phyloP scores from a whole-genome alignment of 2,888 invertebrate genomes.

The Diloba caeruleocephala region DNA sequence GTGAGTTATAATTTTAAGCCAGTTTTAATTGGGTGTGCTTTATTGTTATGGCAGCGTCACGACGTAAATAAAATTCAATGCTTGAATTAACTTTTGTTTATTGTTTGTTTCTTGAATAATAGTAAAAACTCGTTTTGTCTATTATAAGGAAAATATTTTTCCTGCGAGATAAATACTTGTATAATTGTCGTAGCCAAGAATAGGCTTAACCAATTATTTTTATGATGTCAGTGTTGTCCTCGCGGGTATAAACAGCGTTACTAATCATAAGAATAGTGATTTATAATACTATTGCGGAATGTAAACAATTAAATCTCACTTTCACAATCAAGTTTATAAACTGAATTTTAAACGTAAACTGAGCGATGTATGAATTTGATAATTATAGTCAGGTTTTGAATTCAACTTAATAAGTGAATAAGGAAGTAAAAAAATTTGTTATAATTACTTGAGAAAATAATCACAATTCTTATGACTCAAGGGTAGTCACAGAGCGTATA shows the following conservation, averaged over 20 bases:
- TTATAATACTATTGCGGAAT: constrained; percentile 31
- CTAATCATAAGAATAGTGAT: constrained; percentile 31
- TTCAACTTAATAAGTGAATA: constrained; percentile 7
- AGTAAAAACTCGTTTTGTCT: constrained; percentile 34
- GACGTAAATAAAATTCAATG: constrained; percentile 31
- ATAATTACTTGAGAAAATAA: constrained; percentile 20
- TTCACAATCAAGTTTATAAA: constrained; percentile 46
- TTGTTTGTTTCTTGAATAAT: constrained; percentile 23
- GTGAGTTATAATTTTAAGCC: constrained; percentile 67
- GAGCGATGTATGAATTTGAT: constrained; percentile 30
- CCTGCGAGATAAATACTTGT: constrained; percentile 48
- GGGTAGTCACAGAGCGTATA: constrained; percentile 1
- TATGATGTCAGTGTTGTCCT: constrained; percentile 55
- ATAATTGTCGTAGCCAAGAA: constrained; percentile 50
- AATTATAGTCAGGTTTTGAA: constrained; percentile 22
- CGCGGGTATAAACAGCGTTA: constrained; percentile 23
- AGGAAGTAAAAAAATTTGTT: background rate
- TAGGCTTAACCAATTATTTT: constrained; percentile 50
- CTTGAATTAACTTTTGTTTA: constrained; percentile 25
- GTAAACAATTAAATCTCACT: constrained; percentile 39
- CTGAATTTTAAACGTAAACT: constrained; percentile 35
- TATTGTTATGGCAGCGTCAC: constrained; percentile 49
- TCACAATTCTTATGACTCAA: constrained; percentile 6
- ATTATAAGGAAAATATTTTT: constrained; percentile 48
- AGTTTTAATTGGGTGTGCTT: constrained; percentile 57